Base-by-base conservation (phyloP, 2,113 vertebrate species). In the Poicephalus gulielmi region DNA sequence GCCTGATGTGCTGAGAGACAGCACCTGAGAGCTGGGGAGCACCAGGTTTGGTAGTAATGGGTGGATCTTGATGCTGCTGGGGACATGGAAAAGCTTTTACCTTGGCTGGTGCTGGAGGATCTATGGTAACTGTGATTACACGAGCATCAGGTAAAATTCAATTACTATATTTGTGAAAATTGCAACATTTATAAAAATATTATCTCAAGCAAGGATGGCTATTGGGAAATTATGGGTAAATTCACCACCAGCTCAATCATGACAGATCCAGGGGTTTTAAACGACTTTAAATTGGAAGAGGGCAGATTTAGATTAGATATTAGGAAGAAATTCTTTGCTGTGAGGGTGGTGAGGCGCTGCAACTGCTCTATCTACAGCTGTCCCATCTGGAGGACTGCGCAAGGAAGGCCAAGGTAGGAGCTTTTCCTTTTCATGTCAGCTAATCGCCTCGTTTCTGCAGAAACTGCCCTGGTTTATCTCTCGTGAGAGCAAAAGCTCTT, bases 21-120 rank as follows among this genome's bases (percentile, higher is more conserved):
- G 3, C 43, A 41, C 25, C 37, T 15, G 19, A 11, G 41, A 24
- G 49, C 30, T 2, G 44, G 43, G 30, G 19, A 78, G 52, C 3
- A 1, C 17, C 0, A 2, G 52, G 64, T 55, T 33, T 23, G 2
- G 46, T 3, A 1, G 19, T 2, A 9, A 4, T 8, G 63, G 31
- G 39, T 3, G 13, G 5, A 27, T 25, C 49, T 47, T 0, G 3
- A 23, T 43, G 74, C 44, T n/a, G 16, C 43, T 30, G 44, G 33
- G 43, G 20, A 47, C 11, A 1, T 6, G 18, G 33, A 15, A 8
- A 27, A 8, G 8, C 9, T 50, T 33, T 11, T 13, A 7, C 46
- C 23, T 39, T 13, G 46, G 25, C 9, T 17, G 37, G 7, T 41
- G 33, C 13, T 25, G 28, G 50, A 55, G 69, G 46, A 17, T 7